These are phyloP conservation scores for Lacanobia oleracea DNA, from an alignment of 2,888 invertebrate species.

Conservation along the genomic window DNA sequence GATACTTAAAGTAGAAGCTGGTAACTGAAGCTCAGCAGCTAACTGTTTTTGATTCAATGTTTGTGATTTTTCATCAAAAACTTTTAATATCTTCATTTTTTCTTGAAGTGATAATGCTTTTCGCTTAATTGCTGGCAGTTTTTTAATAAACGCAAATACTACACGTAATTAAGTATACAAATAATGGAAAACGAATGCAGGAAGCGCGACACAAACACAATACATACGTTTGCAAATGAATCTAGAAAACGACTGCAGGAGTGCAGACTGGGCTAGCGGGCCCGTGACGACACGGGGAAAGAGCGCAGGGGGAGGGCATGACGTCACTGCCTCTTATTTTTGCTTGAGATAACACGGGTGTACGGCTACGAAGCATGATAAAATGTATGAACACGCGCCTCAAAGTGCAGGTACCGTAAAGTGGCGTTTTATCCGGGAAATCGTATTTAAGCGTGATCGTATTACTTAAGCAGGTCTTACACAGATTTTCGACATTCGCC, in stretches of 20 bases:
- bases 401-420: background rate
- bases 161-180: background rate
- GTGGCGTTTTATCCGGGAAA: background rate
- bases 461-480: background rate
- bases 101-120: background rate
- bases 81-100: background rate
- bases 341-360: background rate
- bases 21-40: background rate
- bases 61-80: constrained; percentile 3
- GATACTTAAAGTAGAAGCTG: background rate
- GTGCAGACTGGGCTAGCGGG: background rate
- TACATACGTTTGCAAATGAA: background rate
- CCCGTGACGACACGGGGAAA: background rate
- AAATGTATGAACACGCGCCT: background rate
- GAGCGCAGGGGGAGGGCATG: too few species aligned
- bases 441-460: background rate
- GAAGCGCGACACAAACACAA: background rate
- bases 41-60: background rate
- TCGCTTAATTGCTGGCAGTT: background rate
- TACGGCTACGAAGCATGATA: background rate
- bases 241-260: background rate
- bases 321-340: too few species aligned
- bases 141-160: background rate
- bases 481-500: too few species aligned
- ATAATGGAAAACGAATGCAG: background rate